phyloP scores from a whole-genome alignment of 2,888 invertebrate species.

The Pheosia gnoma region DNA sequence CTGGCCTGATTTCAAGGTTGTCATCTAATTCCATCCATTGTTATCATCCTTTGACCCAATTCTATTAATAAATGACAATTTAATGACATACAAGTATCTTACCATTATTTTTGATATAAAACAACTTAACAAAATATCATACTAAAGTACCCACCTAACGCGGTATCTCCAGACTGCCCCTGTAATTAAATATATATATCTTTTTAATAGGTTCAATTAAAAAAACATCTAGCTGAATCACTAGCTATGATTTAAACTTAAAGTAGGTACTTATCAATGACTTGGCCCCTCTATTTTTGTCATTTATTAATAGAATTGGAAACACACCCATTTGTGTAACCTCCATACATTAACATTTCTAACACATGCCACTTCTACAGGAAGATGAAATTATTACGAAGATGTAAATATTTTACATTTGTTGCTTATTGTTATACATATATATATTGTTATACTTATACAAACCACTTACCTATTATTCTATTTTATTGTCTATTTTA shows the following conservation, averaged over 20 bases:
- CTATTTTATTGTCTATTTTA: too few species aligned
- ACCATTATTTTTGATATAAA: too few species aligned
- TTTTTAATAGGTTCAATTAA: background rate
- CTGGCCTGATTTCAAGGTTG: slow-evolving; percentile 44
- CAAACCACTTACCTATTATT: too few species aligned
- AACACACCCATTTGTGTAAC: slow-evolving; percentile 16
- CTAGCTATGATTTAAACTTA: background rate
- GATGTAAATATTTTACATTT: background rate
- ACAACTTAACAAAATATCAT: background rate
- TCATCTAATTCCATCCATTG: slow-evolving; percentile 29
- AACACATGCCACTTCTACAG: slow-evolving; percentile 15
- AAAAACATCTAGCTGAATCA: background rate
- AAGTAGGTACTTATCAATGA: slow-evolving; percentile 2
- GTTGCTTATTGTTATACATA: background rate
- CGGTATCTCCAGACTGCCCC: too few species aligned
- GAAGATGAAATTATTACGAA: slow-evolving; percentile 5
- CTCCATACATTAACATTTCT: slow-evolving; percentile 9
- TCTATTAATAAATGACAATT: slow-evolving; percentile 10
- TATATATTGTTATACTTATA: too few species aligned
- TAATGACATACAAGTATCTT: too few species aligned
- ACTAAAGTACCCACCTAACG: background rate
- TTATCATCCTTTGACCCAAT: slow-evolving; percentile 26
- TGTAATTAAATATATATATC: background rate
- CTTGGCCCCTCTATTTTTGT: slow-evolving; percentile 11
- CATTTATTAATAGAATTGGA: slow-evolving; percentile 35